Base-by-base conservation (phyloP, 2,888 invertebrate species). In the Cataglyphis altisquamis region DNA sequence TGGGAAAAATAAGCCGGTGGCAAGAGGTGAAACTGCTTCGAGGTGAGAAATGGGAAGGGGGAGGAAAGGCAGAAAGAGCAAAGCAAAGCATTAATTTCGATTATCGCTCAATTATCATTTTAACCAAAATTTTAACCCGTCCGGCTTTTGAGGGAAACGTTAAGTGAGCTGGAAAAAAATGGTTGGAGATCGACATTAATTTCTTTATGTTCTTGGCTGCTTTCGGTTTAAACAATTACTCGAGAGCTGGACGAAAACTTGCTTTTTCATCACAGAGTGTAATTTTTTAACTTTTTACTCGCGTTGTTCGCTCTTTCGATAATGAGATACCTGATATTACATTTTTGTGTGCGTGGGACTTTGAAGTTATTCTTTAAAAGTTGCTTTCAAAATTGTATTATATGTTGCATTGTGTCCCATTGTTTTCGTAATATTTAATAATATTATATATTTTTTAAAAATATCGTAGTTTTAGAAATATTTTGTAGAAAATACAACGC, bases 291-390 rank as follows among this genome's bases (percentile, higher is more conserved):
- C 64, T 39, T 67, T 78, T 60, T 41, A 57, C 18, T 41, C 45
- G 8, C 21, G 4, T 60, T 70, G 21, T 25, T 36, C 57, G n/a
- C 21, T 5, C 32, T 73, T 80, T 72, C 72, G 25, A 18, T 72
- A 80, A 80, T 80, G 78, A 78, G 78, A 72, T 60, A 80, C 60
- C 60, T 25, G 60, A 72, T 72, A 80, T 80, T 9, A 60, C 32
- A 70, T 57, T 70, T 70, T 70, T 45, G 57, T 52, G 48, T 12
- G 12, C 25, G 18, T 60, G 25, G 32, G 21, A 60, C 60, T 78
- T 78, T 72, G 60, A 72, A 78, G 36, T 72, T 52, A 60, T 55
- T 8, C 52, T 36, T 39, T 10, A 55, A 25, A 5, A 60, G 18
- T 60, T 12, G 25, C 10, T 32, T 32, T 36, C 25, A 70, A 70